A percentile compares a stretch with the other conserved stretches of the same genome.
Evolutionary conservation across 2,888 invertebrate species (phyloP).

Genomic region (Microplitis deprimator): DNA sequence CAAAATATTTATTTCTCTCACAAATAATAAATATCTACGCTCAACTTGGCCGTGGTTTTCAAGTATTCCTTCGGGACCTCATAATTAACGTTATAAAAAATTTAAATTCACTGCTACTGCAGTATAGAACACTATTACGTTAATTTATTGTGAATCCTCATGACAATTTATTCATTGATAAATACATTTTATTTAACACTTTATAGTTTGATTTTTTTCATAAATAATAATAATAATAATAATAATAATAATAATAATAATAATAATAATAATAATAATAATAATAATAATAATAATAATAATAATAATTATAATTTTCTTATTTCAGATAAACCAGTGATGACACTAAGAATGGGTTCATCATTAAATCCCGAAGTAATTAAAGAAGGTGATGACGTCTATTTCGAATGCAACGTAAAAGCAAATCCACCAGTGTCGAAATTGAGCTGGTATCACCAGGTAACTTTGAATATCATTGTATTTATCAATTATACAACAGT

Average conservation of each 20-base stretch:
- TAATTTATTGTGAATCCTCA: background rate
- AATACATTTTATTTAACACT: background rate
- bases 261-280: too few species aligned
- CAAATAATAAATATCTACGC: slow-evolving; percentile 5
- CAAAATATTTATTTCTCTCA: slow-evolving; percentile 10
- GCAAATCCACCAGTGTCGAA: slow-evolving; percentile 88
- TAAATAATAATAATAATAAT: background rate
- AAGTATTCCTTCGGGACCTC: background rate
- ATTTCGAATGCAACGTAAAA: slow-evolving; percentile 88
- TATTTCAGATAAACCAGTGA: slow-evolving; percentile 84
- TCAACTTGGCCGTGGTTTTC: background rate
- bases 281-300: too few species aligned
- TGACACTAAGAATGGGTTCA: slow-evolving; percentile 86
- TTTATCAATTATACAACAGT: background rate
- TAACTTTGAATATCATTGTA: slow-evolving; percentile 4
- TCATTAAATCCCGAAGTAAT: slow-evolving; percentile 88
- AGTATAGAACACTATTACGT: background rate
- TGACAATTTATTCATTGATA: background rate
- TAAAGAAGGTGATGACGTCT: slow-evolving; percentile 91
- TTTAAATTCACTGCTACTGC: background rate
- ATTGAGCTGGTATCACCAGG: slow-evolving; percentile 90
- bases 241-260: too few species aligned
- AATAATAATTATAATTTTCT: background rate
- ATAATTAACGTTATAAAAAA: slow-evolving; percentile 11
- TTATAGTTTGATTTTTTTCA: background rate